Evolutionary conservation across 1,140 invertebrate genomes (phyloP).

Genomic region (Philotrypesis tridentata): DNA sequence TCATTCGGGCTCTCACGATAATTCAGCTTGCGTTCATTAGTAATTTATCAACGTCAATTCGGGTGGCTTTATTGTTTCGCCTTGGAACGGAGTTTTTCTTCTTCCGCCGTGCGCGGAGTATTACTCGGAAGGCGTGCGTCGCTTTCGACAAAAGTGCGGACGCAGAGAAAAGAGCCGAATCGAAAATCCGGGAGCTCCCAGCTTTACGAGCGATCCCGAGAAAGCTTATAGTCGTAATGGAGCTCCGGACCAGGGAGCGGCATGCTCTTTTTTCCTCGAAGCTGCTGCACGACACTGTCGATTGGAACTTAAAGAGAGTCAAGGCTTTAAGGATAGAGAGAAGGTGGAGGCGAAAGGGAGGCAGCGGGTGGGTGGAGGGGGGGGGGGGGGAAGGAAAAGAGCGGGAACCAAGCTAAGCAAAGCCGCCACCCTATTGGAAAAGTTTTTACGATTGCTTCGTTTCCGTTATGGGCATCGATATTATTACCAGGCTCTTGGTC

Average conservation of each 20-base stretch:
- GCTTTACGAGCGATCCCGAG: constrained; percentile 57
- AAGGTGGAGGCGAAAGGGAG: not conserved
- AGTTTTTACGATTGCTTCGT: constrained; percentile 59
- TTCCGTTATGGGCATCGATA: constrained; percentile 33
- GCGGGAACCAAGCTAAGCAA: not conserved
- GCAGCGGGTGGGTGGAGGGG: not conserved
- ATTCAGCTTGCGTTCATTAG: too few species aligned
- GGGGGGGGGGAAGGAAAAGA: not conserved
- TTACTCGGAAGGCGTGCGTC: not conserved
- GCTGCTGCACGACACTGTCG: constrained; percentile 2
- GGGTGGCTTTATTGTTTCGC: too few species aligned
- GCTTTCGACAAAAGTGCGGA: constrained; percentile 42
- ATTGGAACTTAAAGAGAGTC: constrained; percentile 15
- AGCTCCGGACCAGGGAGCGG: not conserved
- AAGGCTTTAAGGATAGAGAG: constrained; percentile 5
- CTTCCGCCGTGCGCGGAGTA: not conserved
- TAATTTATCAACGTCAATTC: too few species aligned
- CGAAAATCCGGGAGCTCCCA: constrained; percentile 49
- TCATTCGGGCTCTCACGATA: too few species aligned
- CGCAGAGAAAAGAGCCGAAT: constrained; percentile 33
- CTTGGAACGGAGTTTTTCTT: not conserved
- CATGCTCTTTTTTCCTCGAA: constrained; percentile 8
- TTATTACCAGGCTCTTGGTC: constrained; percentile 15
- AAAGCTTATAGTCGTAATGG: constrained; percentile 51
- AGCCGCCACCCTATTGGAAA: constrained; percentile 54